Evolutionary conservation across 2,113 vertebrate species (phyloP).

Genomic region (Jacana jacana): DNA sequence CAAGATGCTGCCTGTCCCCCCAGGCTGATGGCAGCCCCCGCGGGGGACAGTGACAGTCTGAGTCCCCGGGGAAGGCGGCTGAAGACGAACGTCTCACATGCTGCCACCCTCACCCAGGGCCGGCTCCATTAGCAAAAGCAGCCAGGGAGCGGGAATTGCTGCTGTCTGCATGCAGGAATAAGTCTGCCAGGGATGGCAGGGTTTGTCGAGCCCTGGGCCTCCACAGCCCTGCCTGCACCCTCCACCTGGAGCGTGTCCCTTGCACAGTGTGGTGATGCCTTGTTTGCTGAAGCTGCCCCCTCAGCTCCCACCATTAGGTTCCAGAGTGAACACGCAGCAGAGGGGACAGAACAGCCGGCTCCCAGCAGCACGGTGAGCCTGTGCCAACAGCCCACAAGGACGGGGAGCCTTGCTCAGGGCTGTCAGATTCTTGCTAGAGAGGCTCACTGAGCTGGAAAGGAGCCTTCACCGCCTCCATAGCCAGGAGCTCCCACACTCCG

Average conservation of each 20-base stretch:
- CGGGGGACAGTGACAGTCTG: neutral
- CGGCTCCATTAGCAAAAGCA: neutral
- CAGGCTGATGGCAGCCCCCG: slow-evolving; percentile 13
- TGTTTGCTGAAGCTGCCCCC: neutral
- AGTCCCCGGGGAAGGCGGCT: neutral
- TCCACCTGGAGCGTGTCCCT: neutral
- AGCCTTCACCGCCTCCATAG: neutral
- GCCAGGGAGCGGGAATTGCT: neutral
- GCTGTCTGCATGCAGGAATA: neutral
- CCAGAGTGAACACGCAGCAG: neutral
- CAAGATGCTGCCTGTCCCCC: slow-evolving; percentile 17
- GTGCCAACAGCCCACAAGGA: slow-evolving; percentile 25
- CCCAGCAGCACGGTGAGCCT: neutral
- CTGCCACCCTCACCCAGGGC: neutral
- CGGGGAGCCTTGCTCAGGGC: neutral
- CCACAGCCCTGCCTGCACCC: neutral
- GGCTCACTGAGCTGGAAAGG: slow-evolving; percentile 16
- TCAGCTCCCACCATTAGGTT: slow-evolving; percentile 28
- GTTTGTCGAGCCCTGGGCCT: neutral
- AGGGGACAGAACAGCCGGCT: slow-evolving; percentile 16
- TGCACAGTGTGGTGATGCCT: fast-evolving
- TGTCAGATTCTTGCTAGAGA: neutral
- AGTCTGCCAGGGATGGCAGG: neutral
- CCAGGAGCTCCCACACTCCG: neutral
- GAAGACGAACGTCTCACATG: neutral